Evolutionary conservation across 2,113 vertebrate genomes (phyloP).

Genomic region (Rhinoptilus africanus): DNA sequence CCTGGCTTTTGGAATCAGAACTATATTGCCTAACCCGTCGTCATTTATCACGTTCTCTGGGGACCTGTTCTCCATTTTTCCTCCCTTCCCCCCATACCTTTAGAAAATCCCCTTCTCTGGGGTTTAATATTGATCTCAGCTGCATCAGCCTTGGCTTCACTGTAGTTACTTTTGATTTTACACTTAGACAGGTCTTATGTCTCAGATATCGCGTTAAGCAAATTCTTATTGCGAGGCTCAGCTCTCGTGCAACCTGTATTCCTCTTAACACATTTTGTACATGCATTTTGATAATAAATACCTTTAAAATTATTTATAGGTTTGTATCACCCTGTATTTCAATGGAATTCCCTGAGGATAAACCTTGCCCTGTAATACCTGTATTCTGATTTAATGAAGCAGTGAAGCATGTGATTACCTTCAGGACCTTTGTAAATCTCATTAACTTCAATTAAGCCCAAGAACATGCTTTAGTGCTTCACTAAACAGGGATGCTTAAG

Average conservation of each 20-base stretch:
- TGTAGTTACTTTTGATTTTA: constrained; percentile 36
- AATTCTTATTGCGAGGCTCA: not conserved
- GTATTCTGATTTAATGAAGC: constrained; percentile 32
- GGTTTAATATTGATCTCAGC: constrained; percentile 38
- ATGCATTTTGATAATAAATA: constrained; percentile 2
- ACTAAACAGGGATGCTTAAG: not conserved
- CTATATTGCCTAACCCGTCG: constrained; percentile 41
- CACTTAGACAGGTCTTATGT: not conserved
- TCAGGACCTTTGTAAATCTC: constrained; percentile 35
- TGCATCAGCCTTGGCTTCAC: not conserved
- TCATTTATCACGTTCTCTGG: constrained; percentile 1
- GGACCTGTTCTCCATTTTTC: constrained; percentile 38
- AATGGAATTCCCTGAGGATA: constrained; percentile 6
- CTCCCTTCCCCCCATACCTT: constrained; percentile 18
- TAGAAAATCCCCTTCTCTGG: constrained; percentile 23
- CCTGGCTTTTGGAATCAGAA: constrained; percentile 45
- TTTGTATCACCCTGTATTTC: not conserved
- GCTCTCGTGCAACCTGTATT: not conserved
- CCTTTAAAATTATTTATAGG: not conserved
- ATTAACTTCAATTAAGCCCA: constrained; percentile 30
- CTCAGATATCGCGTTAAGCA: constrained; percentile 28
- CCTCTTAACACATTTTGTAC: not conserved
- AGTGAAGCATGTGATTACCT: constrained; percentile 32
- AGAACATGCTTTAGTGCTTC: not conserved
- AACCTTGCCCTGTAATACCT: not conserved